Percentiles rank a stretch among this genome's conserved stretches.
Conservation (phyloP, 2,797 vertebrate genomes). For the Schizothorax lantsangensis region DNA sequence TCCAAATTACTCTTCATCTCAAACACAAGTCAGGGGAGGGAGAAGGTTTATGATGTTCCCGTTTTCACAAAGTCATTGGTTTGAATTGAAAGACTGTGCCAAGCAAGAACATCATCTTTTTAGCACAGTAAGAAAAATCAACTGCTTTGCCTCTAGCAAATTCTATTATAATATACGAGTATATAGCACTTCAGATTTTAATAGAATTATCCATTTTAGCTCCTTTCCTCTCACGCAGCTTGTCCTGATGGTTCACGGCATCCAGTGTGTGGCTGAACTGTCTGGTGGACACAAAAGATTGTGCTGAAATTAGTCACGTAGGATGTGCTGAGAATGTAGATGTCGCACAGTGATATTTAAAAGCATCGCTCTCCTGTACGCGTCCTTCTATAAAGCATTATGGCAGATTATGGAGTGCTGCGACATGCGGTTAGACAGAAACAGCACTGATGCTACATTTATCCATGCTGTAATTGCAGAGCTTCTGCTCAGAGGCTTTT, state of each 20-base stretch:
- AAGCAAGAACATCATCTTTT: slow-evolving; percentile 26
- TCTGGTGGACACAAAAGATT: slow-evolving; percentile 35
- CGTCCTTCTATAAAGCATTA: slow-evolving; percentile 72
- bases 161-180: slow-evolving; percentile 38
- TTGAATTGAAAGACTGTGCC: slow-evolving; percentile 12
- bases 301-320: slow-evolving; percentile 63
- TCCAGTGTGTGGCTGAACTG: slow-evolving; percentile 3
- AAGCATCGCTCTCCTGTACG: slow-evolving; percentile 63
- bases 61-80: slow-evolving; percentile 17
- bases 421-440: slow-evolving; percentile 28
- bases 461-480: slow-evolving; percentile 37
- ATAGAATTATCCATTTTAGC: slow-evolving; percentile 37
- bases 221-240: not conserved
- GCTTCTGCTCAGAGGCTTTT: slow-evolving; percentile 18
- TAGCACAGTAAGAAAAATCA: slow-evolving; percentile 24
- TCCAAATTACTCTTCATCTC: slow-evolving; percentile 20
- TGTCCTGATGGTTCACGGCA: slow-evolving; percentile 3
- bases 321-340: slow-evolving; percentile 73
- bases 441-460: slow-evolving; percentile 42
- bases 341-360: slow-evolving; percentile 69
- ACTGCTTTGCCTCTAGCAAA: slow-evolving; percentile 26
- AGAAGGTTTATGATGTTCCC: slow-evolving; percentile 32
- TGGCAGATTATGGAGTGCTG: slow-evolving; percentile 69
- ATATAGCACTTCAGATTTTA: slow-evolving; percentile 41
- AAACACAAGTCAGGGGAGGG: not conserved